A percentile compares a stretch with the other conserved stretches of the same genome.
These are phyloP conservation scores for Orgyia antiqua DNA, from an alignment of 2,888 invertebrate species.

Conservation along the genomic window DNA sequence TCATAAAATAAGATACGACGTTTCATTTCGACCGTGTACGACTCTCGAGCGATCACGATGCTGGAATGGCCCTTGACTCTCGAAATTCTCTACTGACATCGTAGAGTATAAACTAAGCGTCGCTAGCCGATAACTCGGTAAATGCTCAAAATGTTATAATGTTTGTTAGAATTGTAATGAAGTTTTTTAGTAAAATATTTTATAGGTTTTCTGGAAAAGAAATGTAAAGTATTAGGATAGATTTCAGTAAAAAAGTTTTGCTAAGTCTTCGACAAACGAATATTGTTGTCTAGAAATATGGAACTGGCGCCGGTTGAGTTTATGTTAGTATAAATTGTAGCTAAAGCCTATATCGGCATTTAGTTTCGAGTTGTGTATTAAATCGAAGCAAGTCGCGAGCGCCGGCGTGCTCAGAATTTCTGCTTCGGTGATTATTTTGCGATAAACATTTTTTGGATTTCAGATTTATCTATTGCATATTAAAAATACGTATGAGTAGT, in stretches of 20 bases:
- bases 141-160: slow-evolving; percentile 51
- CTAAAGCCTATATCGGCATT: slow-evolving; percentile 34
- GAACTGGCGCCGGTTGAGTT: slow-evolving; percentile 36
- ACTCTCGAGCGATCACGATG: slow-evolving; percentile 75
- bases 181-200: slow-evolving; percentile 12
- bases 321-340: slow-evolving; percentile 57
- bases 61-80: slow-evolving; percentile 76
- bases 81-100: slow-evolving; percentile 72
- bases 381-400: slow-evolving; percentile 52
- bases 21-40: slow-evolving; percentile 77
- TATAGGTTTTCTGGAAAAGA: background rate
- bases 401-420: too few relatives aligned
- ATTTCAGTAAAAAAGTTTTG: too few relatives aligned
- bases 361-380: slow-evolving; percentile 42
- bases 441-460: too few relatives aligned
- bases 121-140: slow-evolving; percentile 49
- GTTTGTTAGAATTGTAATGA: slow-evolving; percentile 27
- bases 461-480: too few relatives aligned
- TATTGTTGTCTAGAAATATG: too few relatives aligned
- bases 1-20: slow-evolving; percentile 79
- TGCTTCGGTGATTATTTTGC: too few relatives aligned
- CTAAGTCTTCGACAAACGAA: too few relatives aligned
- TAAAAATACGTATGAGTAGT: too few relatives aligned
- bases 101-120: slow-evolving; percentile 62
- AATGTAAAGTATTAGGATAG: too few relatives aligned